Evolutionary conservation across 2,888 invertebrate species (phyloP).

Genomic region (Isotomurus palustris): DNA sequence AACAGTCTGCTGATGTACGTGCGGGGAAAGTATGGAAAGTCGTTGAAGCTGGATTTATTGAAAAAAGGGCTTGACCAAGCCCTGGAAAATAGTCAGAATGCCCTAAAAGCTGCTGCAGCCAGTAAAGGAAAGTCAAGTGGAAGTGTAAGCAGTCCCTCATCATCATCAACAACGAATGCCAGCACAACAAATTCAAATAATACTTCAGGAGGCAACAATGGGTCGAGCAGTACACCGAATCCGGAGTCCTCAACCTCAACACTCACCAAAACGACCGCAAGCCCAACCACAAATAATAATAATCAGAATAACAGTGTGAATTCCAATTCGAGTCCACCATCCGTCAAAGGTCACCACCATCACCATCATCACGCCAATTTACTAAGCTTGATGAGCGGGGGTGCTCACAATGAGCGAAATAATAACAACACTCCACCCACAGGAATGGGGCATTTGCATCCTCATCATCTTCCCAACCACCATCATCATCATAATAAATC

Average conservation of each 20-base stretch:
- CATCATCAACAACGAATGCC: neutral
- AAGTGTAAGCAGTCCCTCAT: neutral
- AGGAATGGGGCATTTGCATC: slow-evolving; percentile 10
- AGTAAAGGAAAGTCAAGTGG: no score
- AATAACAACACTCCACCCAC: slow-evolving; percentile 1
- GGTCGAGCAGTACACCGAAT: no score
- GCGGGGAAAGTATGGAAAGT: slow-evolving; percentile 87
- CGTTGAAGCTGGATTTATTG: slow-evolving; percentile 78
- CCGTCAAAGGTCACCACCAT: slow-evolving; percentile 7
- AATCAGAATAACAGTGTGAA: slow-evolving; percentile 11
- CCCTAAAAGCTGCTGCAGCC: no score
- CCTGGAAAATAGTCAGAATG: slow-evolving; percentile 34
- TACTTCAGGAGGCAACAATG: no score
- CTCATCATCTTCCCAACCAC: slow-evolving; percentile 11
- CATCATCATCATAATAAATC: slow-evolving; percentile 17
- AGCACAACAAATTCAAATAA: slow-evolving; percentile 2
- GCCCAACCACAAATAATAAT: slow-evolving; percentile 1
- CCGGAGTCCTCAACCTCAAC: no score
- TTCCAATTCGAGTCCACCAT: slow-evolving; percentile 1
- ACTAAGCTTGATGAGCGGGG: neutral
- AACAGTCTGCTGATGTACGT: slow-evolving; percentile 89
- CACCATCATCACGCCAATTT: neutral
- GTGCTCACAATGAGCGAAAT: neutral
- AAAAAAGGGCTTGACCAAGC: slow-evolving; percentile 61
- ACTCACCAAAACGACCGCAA: neutral